Evolutionary conservation across 2,113 vertebrate genomes (phyloP), one percentile per base, ranked within the genome.

Genomic region (Pungitius pungitius): DNA sequence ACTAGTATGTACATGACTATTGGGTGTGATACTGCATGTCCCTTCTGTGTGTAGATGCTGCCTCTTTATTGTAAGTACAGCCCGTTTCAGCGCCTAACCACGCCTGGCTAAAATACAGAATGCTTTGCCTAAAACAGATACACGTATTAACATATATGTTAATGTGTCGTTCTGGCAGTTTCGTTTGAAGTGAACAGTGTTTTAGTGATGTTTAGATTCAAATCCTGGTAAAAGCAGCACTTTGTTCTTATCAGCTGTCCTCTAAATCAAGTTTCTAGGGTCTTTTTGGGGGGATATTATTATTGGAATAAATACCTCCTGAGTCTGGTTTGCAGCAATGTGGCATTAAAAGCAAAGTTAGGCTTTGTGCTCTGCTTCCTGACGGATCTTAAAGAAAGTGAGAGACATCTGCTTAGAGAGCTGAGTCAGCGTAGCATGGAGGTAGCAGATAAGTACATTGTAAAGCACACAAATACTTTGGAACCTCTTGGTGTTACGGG

Each of bases 41-140:
- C 17, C 1, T 4, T 37, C 35, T 24, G 18, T 71, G 63, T 80
- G 69, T 18, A 69, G 82, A 76, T 84, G 82, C 13, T 81, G 81
- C 73, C 27, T 83, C 68, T 80, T 78, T 72, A 47, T 80, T 51
- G 56, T 20, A 12, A 73, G 26, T 22, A 49, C 12, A 51, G 7
- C 15, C 26, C 2, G 55, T 55, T 71, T 82, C 70, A 35, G 52
- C 45, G 26, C 22, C 15, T 17, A 40, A 78, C 57, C 2, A 0
- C 56, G 52, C 68, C 9, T 75, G 11, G 56, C 71, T 81, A 47
- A 72, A 22, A 30, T 42, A 5, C 7, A 56, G 27, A 30, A 37
- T 26, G 40, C 43, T 78, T 37, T 11, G 42, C 47, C 35, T 40
- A 14, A 72, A 54, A 40, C 45, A 9, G 18, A 18, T 47, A 8